Percentiles rank a stretch among this genome's conserved stretches.
Conservation (phyloP, 2,888 invertebrate species). For the Apoda limacodes region DNA sequence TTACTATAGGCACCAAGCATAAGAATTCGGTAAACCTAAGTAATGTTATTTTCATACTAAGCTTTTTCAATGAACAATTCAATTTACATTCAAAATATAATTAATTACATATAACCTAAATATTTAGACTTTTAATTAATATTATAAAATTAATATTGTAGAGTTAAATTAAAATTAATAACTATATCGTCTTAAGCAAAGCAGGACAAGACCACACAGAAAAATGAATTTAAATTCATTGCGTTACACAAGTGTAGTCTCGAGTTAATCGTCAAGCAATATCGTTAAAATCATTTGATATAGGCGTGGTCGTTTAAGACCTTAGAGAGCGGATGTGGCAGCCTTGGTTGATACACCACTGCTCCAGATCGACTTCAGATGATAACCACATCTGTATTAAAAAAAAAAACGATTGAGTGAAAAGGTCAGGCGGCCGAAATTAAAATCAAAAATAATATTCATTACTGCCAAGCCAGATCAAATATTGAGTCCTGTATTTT, state of each 20-base stretch:
- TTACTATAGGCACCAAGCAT: no score
- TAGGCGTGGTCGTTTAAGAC: slow-evolving; percentile 53
- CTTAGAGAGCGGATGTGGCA: slow-evolving; percentile 60
- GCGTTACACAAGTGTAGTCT: slow-evolving; percentile 29
- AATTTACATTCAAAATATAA: no score
- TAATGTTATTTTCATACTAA: no score
- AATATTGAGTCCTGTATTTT: slow-evolving; percentile 44
- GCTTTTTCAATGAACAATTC: no score
- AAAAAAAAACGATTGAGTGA: slow-evolving; percentile 48
- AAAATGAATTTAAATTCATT: slow-evolving; percentile 24
- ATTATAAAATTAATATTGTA: no score
- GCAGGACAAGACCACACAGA: no score
- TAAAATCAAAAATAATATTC: slow-evolving; percentile 56
- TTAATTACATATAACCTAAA: no score
- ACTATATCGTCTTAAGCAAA: no score
- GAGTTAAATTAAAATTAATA: no score
- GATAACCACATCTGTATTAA: slow-evolving; percentile 53
- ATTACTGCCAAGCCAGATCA: slow-evolving; percentile 43
- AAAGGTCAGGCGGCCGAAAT: slow-evolving; percentile 59
- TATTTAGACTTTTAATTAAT: no score
- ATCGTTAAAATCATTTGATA: slow-evolving; percentile 39
- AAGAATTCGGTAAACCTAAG: no score
- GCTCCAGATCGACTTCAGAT: slow-evolving; percentile 50
- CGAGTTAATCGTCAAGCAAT: slow-evolving; percentile 33
- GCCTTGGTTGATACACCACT: slow-evolving; percentile 43